Base-by-base conservation (phyloP, 2,113 vertebrate species). In the Prunella himalayana region DNA sequence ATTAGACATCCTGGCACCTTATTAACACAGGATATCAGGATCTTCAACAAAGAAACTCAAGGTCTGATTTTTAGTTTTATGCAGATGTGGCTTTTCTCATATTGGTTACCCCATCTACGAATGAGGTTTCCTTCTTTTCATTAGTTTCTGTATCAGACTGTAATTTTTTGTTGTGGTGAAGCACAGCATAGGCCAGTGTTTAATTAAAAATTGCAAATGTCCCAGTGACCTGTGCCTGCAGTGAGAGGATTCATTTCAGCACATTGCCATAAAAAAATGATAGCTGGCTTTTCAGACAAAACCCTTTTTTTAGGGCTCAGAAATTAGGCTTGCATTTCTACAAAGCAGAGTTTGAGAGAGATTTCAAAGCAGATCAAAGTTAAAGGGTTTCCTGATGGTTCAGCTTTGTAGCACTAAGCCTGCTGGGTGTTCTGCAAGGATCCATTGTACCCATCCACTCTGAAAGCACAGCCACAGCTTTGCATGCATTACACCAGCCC, bases 301-400 rank as follows among this genome's bases (percentile, higher is more conserved):
- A 9, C 41, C 54, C 2, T 1, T 42, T 63, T 61, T 64, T 78
- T 72, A 54, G 49, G 49, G n/a, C 64, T 86, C 64, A n/a, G 64
- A 47, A 84, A 78, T 76, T 78, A 82, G 71, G 31, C 2, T 1
- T 75, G 77, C 3, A 1, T 60, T 77, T 82, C 70, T 81, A 57
- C 78, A 92, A 82, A 83, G 75, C 42, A 56, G 35, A 64, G 44
- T 73, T 93, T 64, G 81, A 78, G 73, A 49, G 66, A 90, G 44
- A 44, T 92, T 96, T 95, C 91, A 95, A 75, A 92, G 79, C 59
- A 89, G 90, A 94, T 88, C 81, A 93, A 87, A 95, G 82, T 44
- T 84, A 86, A 90, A 91, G 72, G 47, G 25, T 80, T 89, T 82
- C 69, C 87, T 85, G 84, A 85, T 68, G 82, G 80, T 65, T 89